Evolutionary conservation across 2,888 invertebrate genomes (phyloP).

Genomic region (Monochamus alternatus): DNA sequence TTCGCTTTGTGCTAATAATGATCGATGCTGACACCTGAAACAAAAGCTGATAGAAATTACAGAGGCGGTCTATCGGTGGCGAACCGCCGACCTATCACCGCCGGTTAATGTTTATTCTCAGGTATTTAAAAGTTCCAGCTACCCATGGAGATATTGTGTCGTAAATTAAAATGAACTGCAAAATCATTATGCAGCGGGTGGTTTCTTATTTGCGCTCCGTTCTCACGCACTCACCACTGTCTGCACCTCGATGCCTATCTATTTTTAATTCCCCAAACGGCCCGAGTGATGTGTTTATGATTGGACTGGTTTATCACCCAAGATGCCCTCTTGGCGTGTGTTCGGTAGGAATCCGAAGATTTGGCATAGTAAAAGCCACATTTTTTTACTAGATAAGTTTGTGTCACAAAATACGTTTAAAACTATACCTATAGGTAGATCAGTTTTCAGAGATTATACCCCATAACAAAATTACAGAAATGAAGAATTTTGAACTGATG

Average conservation of each 20-base stretch:
- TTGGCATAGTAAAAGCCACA: no score
- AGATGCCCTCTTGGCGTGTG: neutral
- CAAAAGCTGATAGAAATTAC: neutral
- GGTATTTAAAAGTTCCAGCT: conserved; percentile 54
- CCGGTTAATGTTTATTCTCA: conserved; percentile 51
- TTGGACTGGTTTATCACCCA: neutral
- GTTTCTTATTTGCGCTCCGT: conserved; percentile 48
- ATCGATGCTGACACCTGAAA: no score
- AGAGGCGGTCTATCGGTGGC: neutral
- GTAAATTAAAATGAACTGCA: conserved; percentile 59
- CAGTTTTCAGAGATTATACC: no score
- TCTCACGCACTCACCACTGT: conserved; percentile 49
- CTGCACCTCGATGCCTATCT: conserved; percentile 35
- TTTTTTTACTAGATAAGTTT: no score
- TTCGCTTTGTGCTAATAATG: no score
- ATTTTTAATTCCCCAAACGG: conserved; percentile 21
- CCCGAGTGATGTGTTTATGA: conserved; percentile 8
- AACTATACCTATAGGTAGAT: no score
- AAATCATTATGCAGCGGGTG: conserved; percentile 56
- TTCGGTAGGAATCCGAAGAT: neutral
- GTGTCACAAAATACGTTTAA: no score
- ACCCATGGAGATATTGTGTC: conserved; percentile 58
- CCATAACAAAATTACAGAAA: no score
- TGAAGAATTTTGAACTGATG: no score
- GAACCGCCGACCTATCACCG: neutral